Percentiles rank a stretch among this genome's conserved stretches.
phyloP scores from a whole-genome alignment of 2,797 vertebrate species.

The Gephyroberyx darwinii region DNA sequence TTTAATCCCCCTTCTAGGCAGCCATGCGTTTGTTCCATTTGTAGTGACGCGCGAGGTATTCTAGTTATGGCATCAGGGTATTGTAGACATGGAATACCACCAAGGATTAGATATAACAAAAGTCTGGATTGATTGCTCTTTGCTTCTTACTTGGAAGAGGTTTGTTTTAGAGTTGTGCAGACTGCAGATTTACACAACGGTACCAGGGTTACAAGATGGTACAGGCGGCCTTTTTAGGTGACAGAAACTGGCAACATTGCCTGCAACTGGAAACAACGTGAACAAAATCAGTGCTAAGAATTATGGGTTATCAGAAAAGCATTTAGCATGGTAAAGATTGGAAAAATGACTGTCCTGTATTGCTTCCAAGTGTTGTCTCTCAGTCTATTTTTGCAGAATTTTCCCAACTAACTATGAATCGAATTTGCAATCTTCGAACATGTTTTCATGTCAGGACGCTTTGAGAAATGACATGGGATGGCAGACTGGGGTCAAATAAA shows the following conservation, averaged over 20 bases:
- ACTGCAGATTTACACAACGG: constrained; percentile 29
- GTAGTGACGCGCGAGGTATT: constrained; percentile 25
- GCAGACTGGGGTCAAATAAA: no score
- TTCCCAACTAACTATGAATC: no score
- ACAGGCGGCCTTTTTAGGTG: constrained; percentile 12
- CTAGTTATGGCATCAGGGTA: constrained; percentile 21
- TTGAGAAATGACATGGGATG: no score
- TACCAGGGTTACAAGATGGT: constrained; percentile 27
- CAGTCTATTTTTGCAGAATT: neutral
- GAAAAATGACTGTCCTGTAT: neutral
- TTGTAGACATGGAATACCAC: constrained; percentile 17
- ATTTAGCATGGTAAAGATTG: no score
- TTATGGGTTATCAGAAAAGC: constrained; percentile 1
- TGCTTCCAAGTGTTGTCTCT: neutral
- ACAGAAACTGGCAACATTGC: constrained; percentile 4
- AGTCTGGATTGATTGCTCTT: constrained; percentile 28
- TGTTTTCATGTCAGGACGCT: no score
- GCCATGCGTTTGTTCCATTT: constrained; percentile 34
- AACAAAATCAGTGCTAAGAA: constrained; percentile 25
- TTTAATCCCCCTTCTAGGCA: constrained; percentile 25
- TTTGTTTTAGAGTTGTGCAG: constrained; percentile 22
- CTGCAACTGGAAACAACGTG: neutral
- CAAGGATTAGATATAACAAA: constrained; percentile 2
- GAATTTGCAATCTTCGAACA: no score
- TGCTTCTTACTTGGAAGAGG: constrained; percentile 23